Percentiles rank a stretch among this genome's conserved stretches.
These are phyloP conservation scores for Cyanoderma ruficeps DNA, from an alignment of 2,113 vertebrate genomes.

Conservation along the genomic window DNA sequence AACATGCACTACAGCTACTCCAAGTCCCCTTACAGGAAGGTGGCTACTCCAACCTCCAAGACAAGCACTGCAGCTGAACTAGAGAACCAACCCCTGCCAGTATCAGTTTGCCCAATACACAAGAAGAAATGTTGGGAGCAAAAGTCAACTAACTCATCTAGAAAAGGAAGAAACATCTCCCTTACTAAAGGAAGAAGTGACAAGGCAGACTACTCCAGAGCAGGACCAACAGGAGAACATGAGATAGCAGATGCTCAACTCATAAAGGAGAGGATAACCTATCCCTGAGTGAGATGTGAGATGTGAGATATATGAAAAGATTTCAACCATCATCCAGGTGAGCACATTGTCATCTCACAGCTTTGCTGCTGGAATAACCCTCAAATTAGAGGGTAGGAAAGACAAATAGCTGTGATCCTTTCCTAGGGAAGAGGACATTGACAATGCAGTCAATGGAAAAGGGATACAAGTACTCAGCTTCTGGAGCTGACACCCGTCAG, in stretches of 20 bases:
- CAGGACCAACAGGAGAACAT: background rate
- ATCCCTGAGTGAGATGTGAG: no score
- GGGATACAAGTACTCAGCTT: background rate
- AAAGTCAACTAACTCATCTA: background rate
- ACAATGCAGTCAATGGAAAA: background rate
- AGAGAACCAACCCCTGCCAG: background rate
- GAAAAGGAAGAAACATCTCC: background rate
- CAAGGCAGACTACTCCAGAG: background rate
- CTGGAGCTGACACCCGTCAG: background rate
- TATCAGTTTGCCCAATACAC: background rate
- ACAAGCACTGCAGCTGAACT: background rate
- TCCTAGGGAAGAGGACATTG: background rate
- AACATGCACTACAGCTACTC: background rate
- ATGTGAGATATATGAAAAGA: background rate
- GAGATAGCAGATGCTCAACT: background rate
- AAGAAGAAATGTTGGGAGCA: background rate
- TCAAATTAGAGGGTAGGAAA: background rate
- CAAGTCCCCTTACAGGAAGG: background rate
- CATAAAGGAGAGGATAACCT: background rate
- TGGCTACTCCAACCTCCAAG: background rate
- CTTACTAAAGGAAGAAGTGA: background rate
- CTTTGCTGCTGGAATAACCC: background rate
- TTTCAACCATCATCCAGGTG: background rate
- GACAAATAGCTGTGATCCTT: background rate
- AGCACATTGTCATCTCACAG: background rate